Evolutionary conservation across 2,113 vertebrate species (phyloP).

Genomic region (Prolemur simus): DNA sequence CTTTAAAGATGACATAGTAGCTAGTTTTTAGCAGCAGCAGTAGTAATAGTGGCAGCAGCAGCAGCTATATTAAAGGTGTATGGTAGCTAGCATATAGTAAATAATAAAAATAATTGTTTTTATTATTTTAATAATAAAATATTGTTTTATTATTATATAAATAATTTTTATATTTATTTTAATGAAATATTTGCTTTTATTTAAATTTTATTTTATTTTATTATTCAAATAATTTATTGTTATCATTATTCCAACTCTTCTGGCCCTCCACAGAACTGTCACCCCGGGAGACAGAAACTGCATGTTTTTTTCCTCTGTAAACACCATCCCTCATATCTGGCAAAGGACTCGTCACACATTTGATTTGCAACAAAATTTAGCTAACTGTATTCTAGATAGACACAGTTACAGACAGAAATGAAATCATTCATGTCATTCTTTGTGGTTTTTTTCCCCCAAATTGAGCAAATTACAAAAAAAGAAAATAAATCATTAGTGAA

Average conservation of each 20-base stretch:
- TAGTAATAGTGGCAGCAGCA: background rate
- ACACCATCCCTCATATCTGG: background rate
- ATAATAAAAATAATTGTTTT: background rate
- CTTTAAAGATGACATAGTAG: background rate
- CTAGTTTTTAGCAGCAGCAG: background rate
- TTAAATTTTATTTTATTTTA: background rate
- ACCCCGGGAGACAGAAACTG: background rate
- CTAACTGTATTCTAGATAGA: background rate
- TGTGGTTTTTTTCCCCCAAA: background rate
- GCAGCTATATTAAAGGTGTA: too few relatives aligned
- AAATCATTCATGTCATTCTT: background rate
- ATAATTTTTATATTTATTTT: background rate
- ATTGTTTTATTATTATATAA: background rate
- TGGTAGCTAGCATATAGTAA: background rate
- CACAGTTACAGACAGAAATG: background rate
- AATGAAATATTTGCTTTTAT: background rate
- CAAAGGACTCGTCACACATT: background rate
- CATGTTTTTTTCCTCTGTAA: conserved; percentile 20
- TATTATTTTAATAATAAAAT: background rate
- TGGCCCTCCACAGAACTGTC: accelerated
- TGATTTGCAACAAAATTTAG: background rate
- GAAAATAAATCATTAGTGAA: background rate
- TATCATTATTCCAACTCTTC: background rate
- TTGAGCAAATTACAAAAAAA: background rate
- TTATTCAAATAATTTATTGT: background rate